These are phyloP conservation scores for Apostichopus japonicus DNA, from an alignment of 35 echinoderm and acorn worm genomes.

Conservation along the genomic window DNA sequence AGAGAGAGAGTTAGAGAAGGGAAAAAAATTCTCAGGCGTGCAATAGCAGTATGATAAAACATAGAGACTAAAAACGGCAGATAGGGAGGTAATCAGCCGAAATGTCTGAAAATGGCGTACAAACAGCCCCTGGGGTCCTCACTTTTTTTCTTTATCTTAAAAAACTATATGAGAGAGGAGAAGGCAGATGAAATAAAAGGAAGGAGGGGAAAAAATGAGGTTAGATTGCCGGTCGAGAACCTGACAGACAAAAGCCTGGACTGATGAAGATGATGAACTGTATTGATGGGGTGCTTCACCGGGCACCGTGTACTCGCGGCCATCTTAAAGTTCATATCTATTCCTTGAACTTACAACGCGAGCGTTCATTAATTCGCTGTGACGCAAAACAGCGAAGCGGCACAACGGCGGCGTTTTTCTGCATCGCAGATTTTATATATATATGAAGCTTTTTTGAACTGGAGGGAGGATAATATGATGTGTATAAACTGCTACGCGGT, in stretches of 20 bases:
- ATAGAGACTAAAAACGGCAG: slow-evolving; percentile 7
- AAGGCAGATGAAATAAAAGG: neutral
- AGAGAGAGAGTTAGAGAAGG: neutral
- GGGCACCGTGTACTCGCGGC: slow-evolving; percentile 15
- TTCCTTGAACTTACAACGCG: too few relatives aligned
- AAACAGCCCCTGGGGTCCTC: slow-evolving; percentile 53
- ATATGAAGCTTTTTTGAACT: too few relatives aligned
- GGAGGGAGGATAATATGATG: too few relatives aligned
- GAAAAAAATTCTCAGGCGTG: slow-evolving; percentile 21
- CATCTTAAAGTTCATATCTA: slow-evolving; percentile 19
- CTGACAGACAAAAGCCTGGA: slow-evolving; percentile 19
- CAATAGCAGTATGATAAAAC: slow-evolving; percentile 6
- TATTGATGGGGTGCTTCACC: neutral
- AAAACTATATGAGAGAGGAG: neutral
- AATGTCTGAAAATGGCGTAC: slow-evolving; percentile 53
- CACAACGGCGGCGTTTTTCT: too few relatives aligned
- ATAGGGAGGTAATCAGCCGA: slow-evolving; percentile 41
- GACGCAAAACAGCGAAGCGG: too few relatives aligned
- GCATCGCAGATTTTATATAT: too few relatives aligned
- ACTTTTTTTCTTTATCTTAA: neutral
- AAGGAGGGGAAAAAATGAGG: slow-evolving; percentile 20
- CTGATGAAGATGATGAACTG: neutral
- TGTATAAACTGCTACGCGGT: too few relatives aligned
- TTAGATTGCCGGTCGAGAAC: slow-evolving; percentile 46
- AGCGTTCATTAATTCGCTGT: too few relatives aligned